A percentile compares a stretch with the other conserved stretches of the same genome.
Evolutionary conservation across 2,888 invertebrate species (phyloP).

Genomic region (Adineta ricciae): DNA sequence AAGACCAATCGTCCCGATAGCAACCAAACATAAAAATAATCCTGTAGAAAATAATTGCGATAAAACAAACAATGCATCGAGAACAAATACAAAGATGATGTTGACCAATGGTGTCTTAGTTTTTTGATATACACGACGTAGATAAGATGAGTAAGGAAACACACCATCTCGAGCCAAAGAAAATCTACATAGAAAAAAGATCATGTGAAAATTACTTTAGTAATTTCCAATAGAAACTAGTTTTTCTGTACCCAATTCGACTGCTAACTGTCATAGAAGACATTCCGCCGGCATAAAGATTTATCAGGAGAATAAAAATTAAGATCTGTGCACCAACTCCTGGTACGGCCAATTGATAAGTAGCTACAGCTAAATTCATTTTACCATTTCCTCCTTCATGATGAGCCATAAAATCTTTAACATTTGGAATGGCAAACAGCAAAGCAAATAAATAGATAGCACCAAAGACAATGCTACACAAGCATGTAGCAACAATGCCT

Average conservation of each 20-base stretch:
- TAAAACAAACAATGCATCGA: not conserved
- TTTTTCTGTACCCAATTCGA: not conserved
- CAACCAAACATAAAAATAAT: not conserved
- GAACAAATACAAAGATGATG: not conserved
- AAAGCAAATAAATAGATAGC: not conserved
- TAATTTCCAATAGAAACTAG: too few species aligned
- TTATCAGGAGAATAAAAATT: not conserved
- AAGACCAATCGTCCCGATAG: not conserved
- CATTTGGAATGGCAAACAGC: not conserved
- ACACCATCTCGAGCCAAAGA: not conserved
- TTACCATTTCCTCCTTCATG: not conserved
- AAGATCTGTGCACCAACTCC: not conserved
- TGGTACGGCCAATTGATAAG: not conserved
- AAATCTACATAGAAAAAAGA: not conserved
- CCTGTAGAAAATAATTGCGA: not conserved
- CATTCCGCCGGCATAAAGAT: not conserved
- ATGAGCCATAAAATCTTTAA: not conserved
- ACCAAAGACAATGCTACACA: not conserved
- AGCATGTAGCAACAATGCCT: not conserved
- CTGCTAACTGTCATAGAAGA: not conserved
- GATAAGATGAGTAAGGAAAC: not conserved
- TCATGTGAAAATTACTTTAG: too few species aligned
- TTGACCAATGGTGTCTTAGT: not conserved
- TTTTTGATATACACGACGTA: not conserved
- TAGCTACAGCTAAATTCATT: not conserved